A percentile compares a stretch with the other conserved stretches of the same genome.
Evolutionary conservation across 2,113 vertebrate genomes (phyloP).

Genomic region (Ailuropoda melanoleuca): DNA sequence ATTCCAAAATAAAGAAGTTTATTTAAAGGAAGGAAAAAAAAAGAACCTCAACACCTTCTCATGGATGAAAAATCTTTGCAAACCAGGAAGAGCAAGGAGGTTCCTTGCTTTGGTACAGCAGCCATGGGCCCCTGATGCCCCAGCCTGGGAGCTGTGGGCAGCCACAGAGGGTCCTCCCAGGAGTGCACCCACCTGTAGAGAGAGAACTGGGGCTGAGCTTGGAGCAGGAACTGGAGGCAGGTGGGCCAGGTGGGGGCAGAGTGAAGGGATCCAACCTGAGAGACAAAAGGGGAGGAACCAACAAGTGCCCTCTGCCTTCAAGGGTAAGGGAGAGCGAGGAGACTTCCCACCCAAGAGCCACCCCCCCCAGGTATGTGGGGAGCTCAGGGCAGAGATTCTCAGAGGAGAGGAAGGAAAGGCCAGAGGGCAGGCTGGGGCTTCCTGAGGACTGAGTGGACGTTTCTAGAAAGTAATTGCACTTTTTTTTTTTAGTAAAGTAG

Average conservation of each 20-base stretch:
- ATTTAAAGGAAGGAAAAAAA: background rate
- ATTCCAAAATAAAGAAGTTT: background rate
- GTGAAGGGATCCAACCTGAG: background rate
- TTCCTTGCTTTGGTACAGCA: background rate
- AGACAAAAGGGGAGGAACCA: background rate
- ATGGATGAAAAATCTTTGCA: background rate
- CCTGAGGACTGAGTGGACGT: background rate
- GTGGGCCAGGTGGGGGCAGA: background rate
- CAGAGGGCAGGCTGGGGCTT: rapidly evolving
- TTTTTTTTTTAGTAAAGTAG: background rate
- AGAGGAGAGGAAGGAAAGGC: background rate
- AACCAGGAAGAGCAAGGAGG: background rate
- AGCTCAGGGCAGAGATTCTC: background rate
- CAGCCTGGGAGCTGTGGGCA: background rate
- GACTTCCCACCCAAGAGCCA: background rate
- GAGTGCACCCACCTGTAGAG: background rate
- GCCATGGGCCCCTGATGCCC: background rate
- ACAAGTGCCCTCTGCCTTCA: background rate
- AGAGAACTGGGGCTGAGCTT: background rate
- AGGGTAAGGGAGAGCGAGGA: background rate
- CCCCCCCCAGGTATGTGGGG: background rate
- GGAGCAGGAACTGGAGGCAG: background rate
- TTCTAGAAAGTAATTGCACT: background rate
- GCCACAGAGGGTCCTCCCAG: background rate
- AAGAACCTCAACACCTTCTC: background rate